Percentiles rank a stretch among this genome's conserved stretches.
These are phyloP conservation scores for Minunthozetes semirufus DNA, from an alignment of 2,888 invertebrate genomes.

Conservation along the genomic window DNA sequence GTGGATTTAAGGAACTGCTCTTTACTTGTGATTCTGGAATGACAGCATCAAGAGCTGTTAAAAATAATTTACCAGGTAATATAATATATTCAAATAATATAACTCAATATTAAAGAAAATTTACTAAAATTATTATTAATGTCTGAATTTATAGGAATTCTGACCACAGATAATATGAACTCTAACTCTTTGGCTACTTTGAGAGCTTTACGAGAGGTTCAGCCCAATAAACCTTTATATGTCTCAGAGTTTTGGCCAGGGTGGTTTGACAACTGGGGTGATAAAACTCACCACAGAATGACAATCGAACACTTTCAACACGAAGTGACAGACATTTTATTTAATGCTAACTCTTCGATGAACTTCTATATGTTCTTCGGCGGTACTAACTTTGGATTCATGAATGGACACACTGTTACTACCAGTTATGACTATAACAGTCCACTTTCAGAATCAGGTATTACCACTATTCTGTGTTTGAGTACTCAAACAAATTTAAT, in stretches of 20 bases:
- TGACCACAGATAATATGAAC: slow-evolving; percentile 36
- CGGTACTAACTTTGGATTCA: background rate
- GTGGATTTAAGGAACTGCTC: slow-evolving; percentile 52
- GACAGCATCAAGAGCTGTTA: background rate
- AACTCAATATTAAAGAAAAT: too few relatives aligned
- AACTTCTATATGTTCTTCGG: background rate
- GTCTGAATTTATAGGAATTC: background rate
- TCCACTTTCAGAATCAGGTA: slow-evolving; percentile 50
- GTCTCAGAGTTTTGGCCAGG: slow-evolving; percentile 59
- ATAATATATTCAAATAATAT: background rate
- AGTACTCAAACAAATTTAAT: background rate
- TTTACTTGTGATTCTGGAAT: slow-evolving; percentile 52
- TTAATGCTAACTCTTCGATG: background rate
- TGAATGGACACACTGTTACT: background rate
- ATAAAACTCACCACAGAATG: slow-evolving; percentile 40
- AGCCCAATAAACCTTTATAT: slow-evolving; percentile 54
- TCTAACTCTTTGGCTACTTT: slow-evolving; percentile 27
- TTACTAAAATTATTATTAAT: too few relatives aligned
- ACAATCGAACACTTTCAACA: slow-evolving; percentile 35
- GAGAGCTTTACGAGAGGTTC: slow-evolving; percentile 22
- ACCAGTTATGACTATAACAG: slow-evolving; percentile 47
- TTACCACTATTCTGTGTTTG: background rate
- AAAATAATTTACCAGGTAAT: background rate
- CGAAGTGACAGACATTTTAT: background rate
- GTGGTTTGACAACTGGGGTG: slow-evolving; percentile 58